Evolutionary conservation across 1,140 invertebrate species (phyloP).

Genomic region (Reticulitermes speratus): DNA sequence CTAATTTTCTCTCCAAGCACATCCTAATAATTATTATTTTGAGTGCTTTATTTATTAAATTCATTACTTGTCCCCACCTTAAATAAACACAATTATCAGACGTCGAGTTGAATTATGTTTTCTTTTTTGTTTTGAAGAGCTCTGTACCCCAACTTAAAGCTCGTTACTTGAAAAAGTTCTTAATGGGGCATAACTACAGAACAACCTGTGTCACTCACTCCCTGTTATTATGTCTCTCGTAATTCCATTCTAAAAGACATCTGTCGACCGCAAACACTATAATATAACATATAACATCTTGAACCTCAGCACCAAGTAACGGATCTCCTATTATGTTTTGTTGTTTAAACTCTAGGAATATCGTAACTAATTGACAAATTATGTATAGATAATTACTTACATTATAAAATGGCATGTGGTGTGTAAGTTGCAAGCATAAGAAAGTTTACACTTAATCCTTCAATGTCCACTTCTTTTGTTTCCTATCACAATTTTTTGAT

Average conservation of each 20-base stretch:
- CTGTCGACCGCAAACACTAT: background rate
- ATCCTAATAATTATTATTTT: constrained; percentile 9
- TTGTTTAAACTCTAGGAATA: no score
- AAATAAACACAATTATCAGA: background rate
- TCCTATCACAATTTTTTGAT: no score
- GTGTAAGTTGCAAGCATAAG: no score
- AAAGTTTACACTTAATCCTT: no score
- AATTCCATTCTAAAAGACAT: background rate
- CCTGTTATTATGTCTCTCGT: background rate
- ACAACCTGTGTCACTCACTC: background rate
- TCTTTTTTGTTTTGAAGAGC: background rate
- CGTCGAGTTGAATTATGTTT: background rate
- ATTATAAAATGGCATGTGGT: no score
- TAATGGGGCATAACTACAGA: background rate
- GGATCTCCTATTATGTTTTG: background rate
- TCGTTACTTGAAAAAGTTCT: background rate
- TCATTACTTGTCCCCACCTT: background rate
- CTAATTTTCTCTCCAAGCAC: background rate
- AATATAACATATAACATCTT: background rate
- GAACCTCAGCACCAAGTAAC: background rate
- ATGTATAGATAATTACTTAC: no score
- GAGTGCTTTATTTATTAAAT: background rate
- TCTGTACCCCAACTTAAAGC: background rate
- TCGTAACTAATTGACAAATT: no score
- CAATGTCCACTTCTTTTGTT: no score